Evolutionary conservation across 2,888 invertebrate genomes (phyloP), one percentile per base, ranked within the genome.

Genomic region (Miltochrista miniata): DNA sequence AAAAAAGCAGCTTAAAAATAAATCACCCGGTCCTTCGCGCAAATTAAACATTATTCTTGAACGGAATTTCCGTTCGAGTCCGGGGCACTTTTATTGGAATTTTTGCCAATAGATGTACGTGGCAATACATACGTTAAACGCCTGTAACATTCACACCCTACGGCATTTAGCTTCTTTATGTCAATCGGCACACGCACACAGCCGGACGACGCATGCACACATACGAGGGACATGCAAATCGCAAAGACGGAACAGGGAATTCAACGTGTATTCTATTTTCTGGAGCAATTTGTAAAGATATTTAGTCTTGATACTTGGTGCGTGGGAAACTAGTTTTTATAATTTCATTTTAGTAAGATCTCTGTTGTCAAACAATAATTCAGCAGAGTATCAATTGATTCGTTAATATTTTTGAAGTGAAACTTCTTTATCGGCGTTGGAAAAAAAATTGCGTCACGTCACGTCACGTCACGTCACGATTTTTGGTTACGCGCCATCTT

Each of bases 41-140:
- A 90, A 90, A 90, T 90, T 90, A 90, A 90, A 90, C 90, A 84
- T 90, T 90, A 90, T 89, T 90, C 81, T 82, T 83, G 74, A 78
- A 79, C 81, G 74, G 86, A 87, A 68, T 68, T 62, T 55, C 60
- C 59, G 81, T 83, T 83, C 66, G 67, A 67, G 71, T 68, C 68
- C 71, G 73, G 75, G 77, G 81, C 43, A 85, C 84, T 86, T 85
- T 88, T 90, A 90, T 90, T 90, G 90, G 90, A 90, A 88, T 90
- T 90, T 89, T 88, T 87, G 80, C 82, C 85, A 81, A 85, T 83
- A 77, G 76, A 72, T 84, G 79, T 87, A 87, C 90, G 90, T 90
- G 90, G 87, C 90, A 88, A 91, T 90, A 90, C 89, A 89, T 88
- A 89, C 70, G 76, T 74, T 82, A 80, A 84, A 74, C 81, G 81